phyloP scores from a whole-genome alignment of 2,888 invertebrate genomes.

The Cryptocephalus primarius region DNA sequence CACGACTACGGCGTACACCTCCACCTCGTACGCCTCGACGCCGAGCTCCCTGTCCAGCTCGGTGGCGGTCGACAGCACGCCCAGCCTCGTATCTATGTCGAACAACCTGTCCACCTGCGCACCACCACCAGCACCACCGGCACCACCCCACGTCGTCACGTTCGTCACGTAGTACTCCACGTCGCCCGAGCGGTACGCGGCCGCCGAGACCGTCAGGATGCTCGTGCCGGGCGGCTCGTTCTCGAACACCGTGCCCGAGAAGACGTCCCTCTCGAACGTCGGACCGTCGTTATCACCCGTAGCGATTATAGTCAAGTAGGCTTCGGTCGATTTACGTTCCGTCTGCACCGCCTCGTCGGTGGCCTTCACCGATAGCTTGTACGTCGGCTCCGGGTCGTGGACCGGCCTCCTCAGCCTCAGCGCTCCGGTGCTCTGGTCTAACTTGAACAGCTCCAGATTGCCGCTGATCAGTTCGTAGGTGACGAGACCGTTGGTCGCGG shows the following conservation, averaged over 20 bases:
- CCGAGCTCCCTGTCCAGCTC: slow-evolving; percentile 77
- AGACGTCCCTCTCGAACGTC: slow-evolving; percentile 51
- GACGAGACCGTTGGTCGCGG: slow-evolving; percentile 83
- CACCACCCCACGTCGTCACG: slow-evolving; percentile 42
- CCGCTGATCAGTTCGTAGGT: slow-evolving; percentile 80
- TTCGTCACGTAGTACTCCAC: slow-evolving; percentile 88
- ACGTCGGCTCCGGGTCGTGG: slow-evolving; percentile 57
- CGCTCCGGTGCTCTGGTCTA: slow-evolving; percentile 72
- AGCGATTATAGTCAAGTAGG: slow-evolving; percentile 68
- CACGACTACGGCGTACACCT: slow-evolving; percentile 73
- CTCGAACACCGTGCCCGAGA: slow-evolving; percentile 73
- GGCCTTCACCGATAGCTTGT: slow-evolving; percentile 75
- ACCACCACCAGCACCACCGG: slow-evolving; percentile 39
- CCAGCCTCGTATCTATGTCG: slow-evolving; percentile 80
- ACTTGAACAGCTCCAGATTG: slow-evolving; percentile 64
- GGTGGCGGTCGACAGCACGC: slow-evolving; percentile 76
- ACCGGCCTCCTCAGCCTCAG: slow-evolving; percentile 53
- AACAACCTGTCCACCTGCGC: slow-evolving; percentile 80
- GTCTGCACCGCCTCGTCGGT: slow-evolving; percentile 87
- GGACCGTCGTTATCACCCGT: slow-evolving; percentile 52
- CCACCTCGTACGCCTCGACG: slow-evolving; percentile 70
- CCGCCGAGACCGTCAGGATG: slow-evolving; percentile 67
- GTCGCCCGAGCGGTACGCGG: slow-evolving; percentile 48
- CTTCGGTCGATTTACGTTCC: slow-evolving; percentile 77
- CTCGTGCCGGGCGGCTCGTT: slow-evolving; percentile 82